These are phyloP conservation scores for Pseudorhiza aurosa DNA, from an alignment of 30 jellyfish, hydroid and myxozoan species.

Conservation along the genomic window DNA sequence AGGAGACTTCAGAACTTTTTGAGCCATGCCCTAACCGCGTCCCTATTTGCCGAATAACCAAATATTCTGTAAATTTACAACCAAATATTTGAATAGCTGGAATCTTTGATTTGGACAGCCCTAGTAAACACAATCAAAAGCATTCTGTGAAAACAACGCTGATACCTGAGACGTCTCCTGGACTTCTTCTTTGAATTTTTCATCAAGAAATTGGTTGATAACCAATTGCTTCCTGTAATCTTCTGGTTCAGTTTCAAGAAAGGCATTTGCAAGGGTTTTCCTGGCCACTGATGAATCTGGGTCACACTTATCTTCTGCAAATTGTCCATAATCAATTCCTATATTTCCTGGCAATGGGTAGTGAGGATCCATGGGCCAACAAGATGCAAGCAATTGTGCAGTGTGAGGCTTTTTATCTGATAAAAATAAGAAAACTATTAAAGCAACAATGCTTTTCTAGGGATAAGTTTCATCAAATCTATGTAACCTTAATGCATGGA, in stretches of 20 bases:
- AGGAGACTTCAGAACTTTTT: too few species aligned
- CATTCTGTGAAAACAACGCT: too few species aligned
- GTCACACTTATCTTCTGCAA: constrained; percentile 39
- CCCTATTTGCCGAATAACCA: too few species aligned
- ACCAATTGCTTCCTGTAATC: constrained; percentile 68
- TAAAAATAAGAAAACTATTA: neutral
- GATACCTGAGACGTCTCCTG: constrained; percentile 40
- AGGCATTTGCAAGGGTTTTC: constrained; percentile 80
- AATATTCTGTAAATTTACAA: too few species aligned
- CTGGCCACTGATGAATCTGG: constrained; percentile 29
- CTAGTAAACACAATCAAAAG: too few species aligned
- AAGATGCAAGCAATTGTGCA: constrained; percentile 49
- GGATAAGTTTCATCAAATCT: neutral
- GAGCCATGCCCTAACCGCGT: too few species aligned
- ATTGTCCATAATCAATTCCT: constrained; percentile 72
- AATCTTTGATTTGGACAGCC: too few species aligned
- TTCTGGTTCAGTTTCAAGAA: constrained; percentile 80
- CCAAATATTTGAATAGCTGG: too few species aligned
- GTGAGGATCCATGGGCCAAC: constrained; percentile 94
- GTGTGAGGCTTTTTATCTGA: constrained; percentile 44
- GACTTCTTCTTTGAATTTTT: constrained; percentile 59
- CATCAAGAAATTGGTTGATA: constrained; percentile 71
- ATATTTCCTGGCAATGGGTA: constrained; percentile 96
- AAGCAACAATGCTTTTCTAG: neutral
- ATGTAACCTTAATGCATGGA: too few species aligned